Evolutionary conservation across 2,113 vertebrate genomes (phyloP), one percentile per base, ranked within the genome.

Genomic region (Tenrec ecaudatus): DNA sequence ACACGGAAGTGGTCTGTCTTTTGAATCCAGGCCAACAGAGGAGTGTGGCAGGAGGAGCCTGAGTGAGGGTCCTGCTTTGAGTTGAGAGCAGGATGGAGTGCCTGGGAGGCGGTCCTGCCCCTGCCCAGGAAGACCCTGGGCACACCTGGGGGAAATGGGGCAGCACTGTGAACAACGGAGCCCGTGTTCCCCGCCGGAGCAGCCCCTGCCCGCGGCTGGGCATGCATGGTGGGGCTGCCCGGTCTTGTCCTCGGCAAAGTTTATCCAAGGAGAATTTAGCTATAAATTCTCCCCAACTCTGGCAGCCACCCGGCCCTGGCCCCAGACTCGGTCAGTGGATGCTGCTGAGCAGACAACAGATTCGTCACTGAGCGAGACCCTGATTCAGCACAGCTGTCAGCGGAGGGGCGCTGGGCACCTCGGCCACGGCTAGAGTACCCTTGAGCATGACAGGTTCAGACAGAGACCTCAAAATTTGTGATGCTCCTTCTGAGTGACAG

Each of bases 381-480:
- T 4, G 94, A 97, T 97, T 93, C 94, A 95, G 96, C 94, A 92
- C 57, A 89, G 94, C 96, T 97, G 97, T 97, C 97, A 97, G 93
- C 62, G 69, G 87, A 95, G 97, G 97, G 94, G 95, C 73, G 95
- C 84, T 83, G 85, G 73, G 91, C 84, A 8, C 58, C 40, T 11
- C 0, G 25, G 92, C 92, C 82, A 62, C 78, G 88, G 95, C 86
- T 62, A 82, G 95, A 95, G 97, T 97, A 97, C 96, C 98, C 98
- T 98, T 98, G 98, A 97, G 90, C 89, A 40, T 97, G 98, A 98
- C 97, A 97, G 96, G 86, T 95, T 96, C 96, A 97, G 97, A 97
- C 69, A 91, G 84, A 93, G 95, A 94, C 92, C 91, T 97, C 92
- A 86, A 80, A 87, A 97, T 96, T 95, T 97, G 96, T 92, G 96